Conservation (phyloP, 2,113 vertebrate species). For the Platysternon megacephalum region DNA sequence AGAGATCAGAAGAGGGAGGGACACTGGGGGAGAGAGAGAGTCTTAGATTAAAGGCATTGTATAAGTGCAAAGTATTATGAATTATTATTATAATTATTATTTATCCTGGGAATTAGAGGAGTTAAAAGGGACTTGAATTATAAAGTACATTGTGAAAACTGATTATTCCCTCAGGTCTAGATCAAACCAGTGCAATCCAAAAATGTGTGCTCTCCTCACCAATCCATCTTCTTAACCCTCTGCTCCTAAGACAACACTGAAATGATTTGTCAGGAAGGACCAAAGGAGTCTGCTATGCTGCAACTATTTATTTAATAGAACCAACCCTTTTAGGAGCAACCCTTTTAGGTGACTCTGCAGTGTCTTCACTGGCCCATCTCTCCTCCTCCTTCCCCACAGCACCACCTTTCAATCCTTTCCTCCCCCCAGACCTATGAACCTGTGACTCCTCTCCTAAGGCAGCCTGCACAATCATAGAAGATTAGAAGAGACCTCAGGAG, state of each 20-base stretch:
- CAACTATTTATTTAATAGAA: not conserved
- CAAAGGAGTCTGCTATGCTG: not conserved
- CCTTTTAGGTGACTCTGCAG: not conserved
- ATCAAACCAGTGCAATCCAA: not conserved
- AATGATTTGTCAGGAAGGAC: not conserved
- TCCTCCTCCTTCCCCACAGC: not conserved
- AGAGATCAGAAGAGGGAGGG: not conserved
- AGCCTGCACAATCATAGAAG: not conserved
- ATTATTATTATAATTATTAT: not conserved
- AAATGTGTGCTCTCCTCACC: not conserved
- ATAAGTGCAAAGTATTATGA: not conserved
- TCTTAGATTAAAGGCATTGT: not conserved
- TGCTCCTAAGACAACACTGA: not conserved
- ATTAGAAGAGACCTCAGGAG: no score
- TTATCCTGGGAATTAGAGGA: not conserved
- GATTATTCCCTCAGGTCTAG: not conserved
- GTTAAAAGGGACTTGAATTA: not conserved
- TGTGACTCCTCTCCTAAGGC: not conserved
- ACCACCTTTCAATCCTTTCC: not conserved
- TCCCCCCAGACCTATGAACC: not conserved
- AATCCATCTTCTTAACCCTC: not conserved
- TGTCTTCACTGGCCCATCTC: not conserved
- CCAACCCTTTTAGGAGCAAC: not conserved
- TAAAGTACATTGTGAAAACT: not conserved
- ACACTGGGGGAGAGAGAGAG: rapidly evolving